Evolutionary conservation across 2,888 invertebrate species (phyloP).

Genomic region (Athalia rosae): DNA sequence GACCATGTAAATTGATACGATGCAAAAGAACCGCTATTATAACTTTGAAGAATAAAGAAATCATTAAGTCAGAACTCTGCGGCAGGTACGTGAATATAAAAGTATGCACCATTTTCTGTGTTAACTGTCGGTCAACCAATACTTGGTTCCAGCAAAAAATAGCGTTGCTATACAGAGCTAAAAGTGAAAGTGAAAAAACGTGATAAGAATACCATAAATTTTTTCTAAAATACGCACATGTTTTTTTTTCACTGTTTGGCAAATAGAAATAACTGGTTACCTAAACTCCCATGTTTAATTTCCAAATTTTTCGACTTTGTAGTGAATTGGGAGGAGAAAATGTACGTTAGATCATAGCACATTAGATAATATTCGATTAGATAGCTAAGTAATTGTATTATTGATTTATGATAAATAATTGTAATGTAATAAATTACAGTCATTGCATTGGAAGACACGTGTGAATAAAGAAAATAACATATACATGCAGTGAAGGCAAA

Average conservation of each 20-base stretch:
- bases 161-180: conserved; percentile 2
- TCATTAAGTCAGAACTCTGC: too few relatives aligned
- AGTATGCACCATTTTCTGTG: too few relatives aligned
- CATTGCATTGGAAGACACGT: conserved; percentile 50
- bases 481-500: background rate
- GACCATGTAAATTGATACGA: too few relatives aligned
- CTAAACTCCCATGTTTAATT: background rate
- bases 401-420: conserved; percentile 60
- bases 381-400: conserved; percentile 58
- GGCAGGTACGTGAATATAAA: too few relatives aligned
- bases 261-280: conserved; percentile 45
- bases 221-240: conserved; percentile 62
- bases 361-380: conserved; percentile 51
- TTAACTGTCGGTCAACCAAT: too few relatives aligned
- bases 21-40: too few relatives aligned
- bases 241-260: conserved; percentile 53
- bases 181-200: conserved; percentile 46
- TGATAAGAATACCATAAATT: conserved; percentile 61
- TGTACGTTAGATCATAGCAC: conserved; percentile 16
- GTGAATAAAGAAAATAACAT: conserved; percentile 27
- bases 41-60: too few relatives aligned
- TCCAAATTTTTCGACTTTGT: background rate
- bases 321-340: background rate
- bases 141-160: too few relatives aligned
- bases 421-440: conserved; percentile 57